Conservation (phyloP, 2,113 vertebrate genomes). For the Poecilia latipinna region DNA sequence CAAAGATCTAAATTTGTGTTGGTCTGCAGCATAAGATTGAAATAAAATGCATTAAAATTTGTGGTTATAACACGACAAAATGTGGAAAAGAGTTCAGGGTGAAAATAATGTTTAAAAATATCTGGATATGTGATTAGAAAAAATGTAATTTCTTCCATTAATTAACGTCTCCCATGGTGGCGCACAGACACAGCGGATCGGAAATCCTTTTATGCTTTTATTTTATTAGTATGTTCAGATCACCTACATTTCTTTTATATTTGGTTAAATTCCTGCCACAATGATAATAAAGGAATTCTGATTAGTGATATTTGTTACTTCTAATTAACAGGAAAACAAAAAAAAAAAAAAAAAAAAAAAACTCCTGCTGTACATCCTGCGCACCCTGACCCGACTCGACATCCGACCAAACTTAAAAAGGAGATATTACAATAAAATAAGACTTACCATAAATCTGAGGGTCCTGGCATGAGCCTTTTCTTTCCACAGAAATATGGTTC, state of each 20-base stretch:
- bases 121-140: background rate
- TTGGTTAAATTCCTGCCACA: too few species aligned
- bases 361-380: background rate
- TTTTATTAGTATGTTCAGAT: too few species aligned
- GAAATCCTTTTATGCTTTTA: too few species aligned
- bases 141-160: background rate
- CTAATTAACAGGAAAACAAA: too few species aligned
- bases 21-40: background rate
- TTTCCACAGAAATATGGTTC: slow-evolving; percentile 86
- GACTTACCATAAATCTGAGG: slow-evolving; percentile 86
- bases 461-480: slow-evolving; percentile 84
- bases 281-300: too few species aligned
- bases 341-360: too few species aligned
- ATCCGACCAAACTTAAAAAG: background rate
- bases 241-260: too few species aligned
- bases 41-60: background rate
- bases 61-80: background rate
- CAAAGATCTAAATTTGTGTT: background rate
- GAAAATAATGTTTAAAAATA: background rate
- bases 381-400: background rate
- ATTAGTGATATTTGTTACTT: too few species aligned
- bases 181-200: too few species aligned
- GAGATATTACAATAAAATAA: slow-evolving; percentile 39
- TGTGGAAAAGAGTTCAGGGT: background rate
- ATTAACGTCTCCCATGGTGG: too few species aligned